Evolutionary conservation across 2,888 invertebrate species (phyloP), one percentile per base, ranked within the genome.

Genomic region (Silvanus unidentatus): DNA sequence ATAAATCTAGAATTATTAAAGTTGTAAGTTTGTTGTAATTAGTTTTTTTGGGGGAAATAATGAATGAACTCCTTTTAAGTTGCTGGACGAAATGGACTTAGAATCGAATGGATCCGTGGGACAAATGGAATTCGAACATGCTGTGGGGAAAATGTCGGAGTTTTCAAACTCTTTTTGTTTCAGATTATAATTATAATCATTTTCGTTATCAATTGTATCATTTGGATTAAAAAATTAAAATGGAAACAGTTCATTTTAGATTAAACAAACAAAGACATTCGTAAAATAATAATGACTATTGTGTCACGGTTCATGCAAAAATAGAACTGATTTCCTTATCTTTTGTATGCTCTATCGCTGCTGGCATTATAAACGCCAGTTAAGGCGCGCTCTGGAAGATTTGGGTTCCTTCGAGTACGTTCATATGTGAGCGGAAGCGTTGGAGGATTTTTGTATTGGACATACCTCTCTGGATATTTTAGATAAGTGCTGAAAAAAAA

Each of bases 121-220:
- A 5, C 60, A 73, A 15, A 69, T 73, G 51, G 82, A 83, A 68
- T 84, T 84, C 60, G 71, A 76, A 50, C 77, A 81, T 50, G 75
- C 80, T 1, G 71, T 82, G 52, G 66, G 77, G 2, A 78, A 81
- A 66, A 75, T 82, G 62, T 76, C 81, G 0, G 83, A 83, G 57
- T 82, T 84, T 61, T 59, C 73, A 9, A 70, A 74, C 34, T 75
- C 79, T 0, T 82, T 83, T 65, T 77, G 78, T 57, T 78, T 82
- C 56, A 74, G 76, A 63, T 59, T 77, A 43, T 79, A 69, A 67
- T 32, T n/a, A 22, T 4, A 22, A 13, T 13, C 37, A 4, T 12
- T 11, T 9, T 12, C n/a, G 15, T 13, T 37, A 37, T 16, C 9
- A 35, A 13, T 41, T 40, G 14, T 42, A 10, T 28, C 35, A 6